Evolutionary conservation across 2,797 vertebrate genomes (phyloP).

Genomic region (Ispidina lecontei): DNA sequence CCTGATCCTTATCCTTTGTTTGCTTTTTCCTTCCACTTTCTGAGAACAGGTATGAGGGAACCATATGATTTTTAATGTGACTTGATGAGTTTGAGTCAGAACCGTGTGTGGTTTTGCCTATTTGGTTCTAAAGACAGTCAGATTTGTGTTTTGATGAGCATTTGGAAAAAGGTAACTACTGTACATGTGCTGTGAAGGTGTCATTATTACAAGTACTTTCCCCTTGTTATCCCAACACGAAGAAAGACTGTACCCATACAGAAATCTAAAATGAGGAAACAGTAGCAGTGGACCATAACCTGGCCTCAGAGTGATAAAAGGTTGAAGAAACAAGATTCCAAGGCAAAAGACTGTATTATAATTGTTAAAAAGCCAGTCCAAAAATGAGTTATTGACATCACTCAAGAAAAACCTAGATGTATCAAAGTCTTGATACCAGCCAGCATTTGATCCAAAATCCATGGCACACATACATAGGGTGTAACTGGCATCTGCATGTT

Average conservation of each 20-base stretch:
- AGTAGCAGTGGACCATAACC: background rate
- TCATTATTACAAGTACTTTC: background rate
- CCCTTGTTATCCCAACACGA: background rate
- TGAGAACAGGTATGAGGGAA: background rate
- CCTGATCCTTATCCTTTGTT: background rate
- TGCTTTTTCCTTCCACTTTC: background rate
- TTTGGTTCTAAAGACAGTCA: background rate
- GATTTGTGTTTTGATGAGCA: background rate
- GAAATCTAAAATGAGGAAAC: background rate
- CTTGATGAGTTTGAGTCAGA: background rate
- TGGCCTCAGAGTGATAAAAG: background rate
- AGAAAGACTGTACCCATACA: background rate
- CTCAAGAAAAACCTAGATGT: background rate
- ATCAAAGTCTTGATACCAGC: background rate
- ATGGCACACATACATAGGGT: background rate
- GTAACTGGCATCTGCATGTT: background rate
- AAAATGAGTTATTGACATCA: background rate
- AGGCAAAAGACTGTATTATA: background rate
- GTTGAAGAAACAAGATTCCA: background rate
- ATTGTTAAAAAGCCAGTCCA: background rate
- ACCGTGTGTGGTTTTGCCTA: background rate
- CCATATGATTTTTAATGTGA: background rate
- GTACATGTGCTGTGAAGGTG: background rate
- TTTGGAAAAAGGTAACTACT: background rate
- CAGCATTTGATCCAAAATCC: background rate